Evolutionary conservation across 2,888 invertebrate genomes (phyloP).

Genomic region (Cryptops parisi): DNA sequence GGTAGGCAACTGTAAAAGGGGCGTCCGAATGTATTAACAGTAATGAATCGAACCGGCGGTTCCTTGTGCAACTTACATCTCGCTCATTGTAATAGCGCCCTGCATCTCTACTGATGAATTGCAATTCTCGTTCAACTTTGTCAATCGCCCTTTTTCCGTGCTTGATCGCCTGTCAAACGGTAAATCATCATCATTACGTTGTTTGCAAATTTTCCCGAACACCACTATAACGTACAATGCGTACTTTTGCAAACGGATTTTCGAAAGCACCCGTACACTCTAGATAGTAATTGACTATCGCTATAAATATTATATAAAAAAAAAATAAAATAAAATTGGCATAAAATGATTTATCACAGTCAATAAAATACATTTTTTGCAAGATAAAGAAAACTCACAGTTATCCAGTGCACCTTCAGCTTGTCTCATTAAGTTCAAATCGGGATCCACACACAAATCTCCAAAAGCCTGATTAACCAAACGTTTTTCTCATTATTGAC

Average conservation of each 20-base stretch:
- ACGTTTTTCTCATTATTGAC: no score
- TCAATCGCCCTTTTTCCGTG: constrained; percentile 12
- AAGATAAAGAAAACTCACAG: no score
- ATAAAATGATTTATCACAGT: background rate
- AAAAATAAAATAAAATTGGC: background rate
- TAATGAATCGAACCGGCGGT: background rate
- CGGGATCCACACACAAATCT: constrained; percentile 72
- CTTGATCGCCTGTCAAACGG: constrained; percentile 7
- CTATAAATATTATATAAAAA: constrained; percentile 9
- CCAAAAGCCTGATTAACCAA: constrained; percentile 54
- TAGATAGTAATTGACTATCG: constrained; percentile 17
- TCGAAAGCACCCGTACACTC: constrained; percentile 14
- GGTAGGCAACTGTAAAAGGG: constrained; percentile 40
- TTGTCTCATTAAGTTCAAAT: constrained; percentile 49
- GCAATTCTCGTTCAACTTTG: background rate
- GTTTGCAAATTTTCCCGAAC: no score
- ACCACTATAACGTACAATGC: no score
- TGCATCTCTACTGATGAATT: background rate
- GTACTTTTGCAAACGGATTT: constrained; percentile 15
- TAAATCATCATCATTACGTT: no score
- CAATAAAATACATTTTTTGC: background rate
- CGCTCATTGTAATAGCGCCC: background rate
- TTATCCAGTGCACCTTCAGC: constrained; percentile 8
- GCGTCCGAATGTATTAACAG: no score
- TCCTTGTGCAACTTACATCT: background rate